Conservation (phyloP, 1,140 invertebrate genomes). For the Hyphantria cunea region DNA sequence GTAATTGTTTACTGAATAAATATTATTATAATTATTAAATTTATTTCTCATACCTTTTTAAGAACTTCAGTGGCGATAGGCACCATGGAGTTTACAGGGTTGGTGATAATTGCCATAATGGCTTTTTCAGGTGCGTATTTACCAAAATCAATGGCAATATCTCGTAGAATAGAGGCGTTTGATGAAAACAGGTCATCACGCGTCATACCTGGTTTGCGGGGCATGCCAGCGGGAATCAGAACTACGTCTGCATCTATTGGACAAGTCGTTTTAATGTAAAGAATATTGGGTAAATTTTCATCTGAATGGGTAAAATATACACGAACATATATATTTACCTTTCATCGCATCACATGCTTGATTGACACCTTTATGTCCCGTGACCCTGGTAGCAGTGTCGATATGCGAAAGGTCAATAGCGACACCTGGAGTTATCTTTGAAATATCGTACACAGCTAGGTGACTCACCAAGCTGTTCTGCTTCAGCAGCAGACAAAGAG, state of each 20-base stretch:
- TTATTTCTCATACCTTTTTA: constrained; percentile 85
- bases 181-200: constrained; percentile 99
- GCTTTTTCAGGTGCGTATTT: constrained; percentile 93
- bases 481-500: constrained; percentile 97
- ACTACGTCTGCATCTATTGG: constrained; percentile 89
- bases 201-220: constrained; percentile 97
- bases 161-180: constrained; percentile 97
- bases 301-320: no score
- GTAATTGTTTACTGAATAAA: no score
- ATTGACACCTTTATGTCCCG: constrained; percentile 89
- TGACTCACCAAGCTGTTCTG: constrained; percentile 91
- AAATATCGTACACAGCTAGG: constrained; percentile 96
- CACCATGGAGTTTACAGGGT: constrained; percentile 98
- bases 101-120: constrained; percentile 97
- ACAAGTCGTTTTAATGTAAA: constrained; percentile 78
- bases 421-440: constrained; percentile 95
- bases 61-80: constrained; percentile 98
- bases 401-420: constrained; percentile 99
- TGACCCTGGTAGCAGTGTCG: constrained; percentile 92
- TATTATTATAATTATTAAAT: background rate
- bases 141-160: constrained; percentile 91
- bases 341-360: background rate
- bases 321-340: background rate
- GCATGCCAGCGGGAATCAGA: constrained; percentile 98
- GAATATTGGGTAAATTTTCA: no score